These are phyloP conservation scores for Microchirus variegatus DNA, from an alignment of 2,797 vertebrate genomes.

Conservation along the genomic window DNA sequence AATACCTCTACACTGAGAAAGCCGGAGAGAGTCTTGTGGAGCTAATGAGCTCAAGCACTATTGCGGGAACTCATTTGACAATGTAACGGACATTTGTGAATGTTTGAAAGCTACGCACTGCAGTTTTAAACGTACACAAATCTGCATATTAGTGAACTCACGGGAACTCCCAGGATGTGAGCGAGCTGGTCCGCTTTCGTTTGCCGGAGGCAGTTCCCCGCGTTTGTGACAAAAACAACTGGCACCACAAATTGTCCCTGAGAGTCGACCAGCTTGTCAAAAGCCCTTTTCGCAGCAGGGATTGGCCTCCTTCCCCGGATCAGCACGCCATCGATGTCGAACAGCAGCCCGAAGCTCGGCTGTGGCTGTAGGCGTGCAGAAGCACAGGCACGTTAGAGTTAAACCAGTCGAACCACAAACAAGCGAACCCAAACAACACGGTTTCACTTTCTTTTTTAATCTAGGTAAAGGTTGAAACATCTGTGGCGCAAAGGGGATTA, in stretches of 20 bases:
- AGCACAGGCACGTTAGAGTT: neutral
- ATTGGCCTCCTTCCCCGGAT: conserved; percentile 89
- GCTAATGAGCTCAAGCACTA: no score
- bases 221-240: conserved; percentile 93
- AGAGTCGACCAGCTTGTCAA: conserved; percentile 87
- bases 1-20: no score
- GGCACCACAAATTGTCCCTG: conserved; percentile 89
- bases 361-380: conserved; percentile 53
- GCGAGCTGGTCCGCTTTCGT: conserved; percentile 91
- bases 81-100: no score
- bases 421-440: neutral
- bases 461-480: neutral
- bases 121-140: neutral
- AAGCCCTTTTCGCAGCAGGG: conserved; percentile 87
- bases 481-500: no score
- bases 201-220: conserved; percentile 92
- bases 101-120: no score
- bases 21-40: no score
- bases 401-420: no score
- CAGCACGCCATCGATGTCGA: conserved; percentile 93
- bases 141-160: conserved; percentile 75
- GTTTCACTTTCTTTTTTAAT: neutral
- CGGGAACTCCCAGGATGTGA: conserved; percentile 88
- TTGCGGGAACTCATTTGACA: no score
- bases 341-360: conserved; percentile 88